Conservation (phyloP, 1,140 invertebrate genomes). For the Mylabris phalerata region DNA sequence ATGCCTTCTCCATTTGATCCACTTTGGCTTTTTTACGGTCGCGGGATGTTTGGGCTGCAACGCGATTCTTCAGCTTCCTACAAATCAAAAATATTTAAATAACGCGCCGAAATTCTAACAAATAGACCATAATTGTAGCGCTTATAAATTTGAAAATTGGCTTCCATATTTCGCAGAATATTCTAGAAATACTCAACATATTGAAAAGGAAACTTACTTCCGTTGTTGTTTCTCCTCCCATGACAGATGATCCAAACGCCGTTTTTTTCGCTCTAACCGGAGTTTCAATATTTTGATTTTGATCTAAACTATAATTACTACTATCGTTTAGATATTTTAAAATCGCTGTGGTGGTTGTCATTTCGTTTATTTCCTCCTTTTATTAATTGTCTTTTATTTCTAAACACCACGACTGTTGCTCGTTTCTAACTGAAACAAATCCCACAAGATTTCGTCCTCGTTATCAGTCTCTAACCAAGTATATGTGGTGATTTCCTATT, state of each 20-base stretch:
- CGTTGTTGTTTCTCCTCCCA: conserved; percentile 78
- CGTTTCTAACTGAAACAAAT: too few species aligned
- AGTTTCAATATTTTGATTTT: conserved; percentile 34
- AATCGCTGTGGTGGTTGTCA: conserved; percentile 39
- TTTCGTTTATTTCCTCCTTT: too few species aligned
- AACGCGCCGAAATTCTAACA: too few species aligned
- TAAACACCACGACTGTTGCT: too few species aligned
- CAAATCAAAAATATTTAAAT: conserved; percentile 24
- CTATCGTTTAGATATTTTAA: conserved; percentile 41
- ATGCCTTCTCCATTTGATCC: conserved; percentile 74
- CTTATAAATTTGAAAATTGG: too few species aligned
- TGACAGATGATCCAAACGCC: conserved; percentile 67
- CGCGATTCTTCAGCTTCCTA: conserved; percentile 94
- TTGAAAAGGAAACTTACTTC: conserved; percentile 55
- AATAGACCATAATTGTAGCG: too few species aligned
- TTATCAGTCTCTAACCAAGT: too few species aligned
- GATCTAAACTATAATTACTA: conserved; percentile 40
- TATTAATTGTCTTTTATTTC: too few species aligned
- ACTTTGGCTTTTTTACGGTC: conserved; percentile 94
- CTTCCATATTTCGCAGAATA: neutral
- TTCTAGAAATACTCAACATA: neutral
- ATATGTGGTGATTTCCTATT: too few species aligned
- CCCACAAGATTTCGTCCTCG: too few species aligned
- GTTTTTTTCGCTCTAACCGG: conserved; percentile 55
- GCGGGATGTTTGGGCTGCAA: conserved; percentile 94